Evolutionary conservation across 2,113 vertebrate genomes (phyloP), one percentile per base, ranked within the genome.

Genomic region (Rhagologus leucostigma): DNA sequence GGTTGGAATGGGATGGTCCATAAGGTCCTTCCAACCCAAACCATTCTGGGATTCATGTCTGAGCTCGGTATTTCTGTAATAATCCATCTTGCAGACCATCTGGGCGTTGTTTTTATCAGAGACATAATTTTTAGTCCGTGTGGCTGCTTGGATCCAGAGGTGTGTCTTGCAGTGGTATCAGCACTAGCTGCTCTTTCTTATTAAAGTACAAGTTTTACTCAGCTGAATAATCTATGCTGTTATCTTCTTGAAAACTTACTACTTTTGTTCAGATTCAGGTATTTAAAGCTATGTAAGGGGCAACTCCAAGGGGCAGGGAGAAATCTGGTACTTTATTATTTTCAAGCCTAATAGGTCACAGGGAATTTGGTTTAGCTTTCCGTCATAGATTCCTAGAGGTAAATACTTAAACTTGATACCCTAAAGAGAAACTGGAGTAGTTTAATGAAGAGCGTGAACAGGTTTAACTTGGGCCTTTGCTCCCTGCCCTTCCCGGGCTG

Each of bases 101-200:
- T 4, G 4, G 4, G 16, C 26, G 8, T n/a, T 1, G 0, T 33
- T 78, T 74, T 55, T 35, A 63, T 33, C 21, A 24, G 52, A 90
- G 16, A 50, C 0, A 0, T 23, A n/a, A 70, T 13, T 21, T 7
- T 16, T n/a, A 16, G 33, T 37, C n/a, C 4, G 5, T 3, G 0
- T 3, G 21, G 42, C 53, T 53, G 42, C 33, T 42, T 19, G 29
- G 55, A 17, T 26, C 55, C 18, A 29, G 63, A 83, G 42, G 16
- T 2, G 0, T 13, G 0, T 52, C 1, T 12, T 19, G n/a, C 2
- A 7, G 12, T 9, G 20, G 4, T 10, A 27, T 22, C 5, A 4
- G n/a, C 8, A 18, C 5, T 0, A 32, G 11, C 60, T 65, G 24
- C 29, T 16, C 17, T 17, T 35, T 26, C 3, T 41, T 5, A 13